Evolutionary conservation across 1,140 invertebrate species (phyloP), one percentile per base, ranked within the genome.

Genomic region (Solenopsis invicta): DNA sequence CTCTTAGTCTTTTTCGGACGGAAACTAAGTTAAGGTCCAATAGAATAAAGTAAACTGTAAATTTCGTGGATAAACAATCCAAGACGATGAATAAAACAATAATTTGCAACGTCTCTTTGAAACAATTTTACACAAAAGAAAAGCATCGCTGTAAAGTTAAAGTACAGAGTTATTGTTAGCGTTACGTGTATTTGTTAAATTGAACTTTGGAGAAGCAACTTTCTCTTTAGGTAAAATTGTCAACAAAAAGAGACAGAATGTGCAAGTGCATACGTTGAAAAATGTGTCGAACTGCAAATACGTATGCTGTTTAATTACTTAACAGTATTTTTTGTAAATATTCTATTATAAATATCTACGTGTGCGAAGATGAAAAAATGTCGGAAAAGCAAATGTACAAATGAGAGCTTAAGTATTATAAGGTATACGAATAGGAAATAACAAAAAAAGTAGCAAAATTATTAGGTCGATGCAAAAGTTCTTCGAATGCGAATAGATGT

Each of bases 331-430:
- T 29, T 59, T 81, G 21, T 80, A 80, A 76, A 76, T 37, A 66
- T 50, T 64, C 6, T 48, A 18, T 13, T 67, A 45, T 45, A 29
- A n/a, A n/a, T 48, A 64, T 37, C 18, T 21, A 13, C 34, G 3
- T 37, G 24, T 64, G 21, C 18, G 21, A 45, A 66, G 1, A 8
- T 18, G n/a, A n/a, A 34, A 81, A 5, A 4, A 69, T 80, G 6
- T 80, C 4, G 24, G 0, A 18, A 78, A 18, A 34, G 50, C 12
- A 48, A 64, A 78, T 78, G 76, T 77, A 77, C 75, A 77, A 81
- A 80, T 62, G 61, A 69, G n/a, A 80, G 4, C 13, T 80, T 54
- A 71, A 71, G 13, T 56, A 71, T 52, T 56, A 56, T 78, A 78
- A 13, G 18, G 59, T 16, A 54, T 81, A 59, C 21, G 16, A 71